Evolutionary conservation across 2,888 invertebrate genomes (phyloP), one percentile per base, ranked within the genome.

Genomic region (Flexamia atlantica): DNA sequence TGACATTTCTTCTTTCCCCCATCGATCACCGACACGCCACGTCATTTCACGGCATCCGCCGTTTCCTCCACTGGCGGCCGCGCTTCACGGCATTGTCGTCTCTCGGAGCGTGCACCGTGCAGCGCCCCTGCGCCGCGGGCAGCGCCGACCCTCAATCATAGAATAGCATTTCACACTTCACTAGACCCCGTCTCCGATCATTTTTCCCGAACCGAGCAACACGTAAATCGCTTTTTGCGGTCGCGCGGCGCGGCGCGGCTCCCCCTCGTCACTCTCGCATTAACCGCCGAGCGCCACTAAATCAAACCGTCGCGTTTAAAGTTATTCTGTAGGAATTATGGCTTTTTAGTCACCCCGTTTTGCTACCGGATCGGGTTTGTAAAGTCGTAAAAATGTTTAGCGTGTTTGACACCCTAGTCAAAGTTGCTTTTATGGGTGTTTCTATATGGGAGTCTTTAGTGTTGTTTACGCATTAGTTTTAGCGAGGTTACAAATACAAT

Each of bases 131-230:
- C 20, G 72, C 72, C 72, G n/a, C 72, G 72, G 72, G 72, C 72
- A 17, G n/a, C 23, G 36, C 23, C 40, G 32, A 9, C 42, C 50
- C 79, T 57, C 79, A 57, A 79, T 79, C 79, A 36, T 14, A 79
- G 79, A 79, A 79, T 79, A 79, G 79, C 79, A 79, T 79, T 79
- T 79, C 79, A 79, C 79, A 79, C 57, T 57, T 57, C 57, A 79
- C 79, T 57, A 79, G 79, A 0, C 28, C 36, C 76, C 76, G 28
- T 72, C 72, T 72, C 25, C 36, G 68, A 30, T 28, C 68, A 60
- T 4, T 60, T 60, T 60, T 60, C 28, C 60, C 60, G 9, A 28
- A 28, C 36, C 5, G 32, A 46, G 50, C 46, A 28, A 76, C 76
- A 76, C 76, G 76, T 50, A 76, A 76, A 72, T 7, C 42, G 72